Evolutionary conservation across 2,888 invertebrate species (phyloP), one percentile per base, ranked within the genome.

Genomic region (Nymphalis polychloros): DNA sequence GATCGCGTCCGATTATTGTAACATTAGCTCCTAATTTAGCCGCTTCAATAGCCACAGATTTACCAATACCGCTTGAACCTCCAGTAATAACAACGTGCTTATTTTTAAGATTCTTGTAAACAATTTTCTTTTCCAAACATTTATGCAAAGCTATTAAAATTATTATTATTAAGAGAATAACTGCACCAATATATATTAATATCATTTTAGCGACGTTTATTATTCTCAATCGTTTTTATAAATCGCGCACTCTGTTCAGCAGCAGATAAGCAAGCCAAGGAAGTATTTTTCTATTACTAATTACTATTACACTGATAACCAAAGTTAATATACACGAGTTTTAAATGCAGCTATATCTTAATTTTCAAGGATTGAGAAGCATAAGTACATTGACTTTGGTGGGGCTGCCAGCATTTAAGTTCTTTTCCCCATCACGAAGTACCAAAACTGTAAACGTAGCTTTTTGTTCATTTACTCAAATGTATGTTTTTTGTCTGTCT

Each of bases 41-140:
- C 13, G 96, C 97, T 80, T 96, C 94, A 35, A 95, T 91, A 0
- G 98, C 98, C 17, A 97, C 86, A 68, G 95, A 94, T 85, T 97
- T 96, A 0, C 99, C 99, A 77, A 99, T 99, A 8, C 99, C 99
- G 88, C 97, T 98, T 0, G 98, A 98, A 16, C 98, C 99, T 55
- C 99, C 99, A 41, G 98, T 98, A 57, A 99, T 93, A 27, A 95
- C 94, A 46, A 96, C 94, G 89, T 95, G 95, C 78, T 92, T 94
- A 8, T 90, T 91, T 55, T 87, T 77, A 61, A 94, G 81, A 72
- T 85, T 76, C 69, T 80, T 86, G 68, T 86, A 89, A 31, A 74
- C 74, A 64, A 75, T 79, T 81, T 81, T 86, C 68, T 84, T 88
- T 72, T 85, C 88, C 70, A 84, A 76, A 1, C 77, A 78, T 41